Percentiles rank a stretch among this genome's conserved stretches.
These are phyloP conservation scores for Fopius arisanus DNA, from an alignment of 1,140 invertebrate species.

Conservation along the genomic window DNA sequence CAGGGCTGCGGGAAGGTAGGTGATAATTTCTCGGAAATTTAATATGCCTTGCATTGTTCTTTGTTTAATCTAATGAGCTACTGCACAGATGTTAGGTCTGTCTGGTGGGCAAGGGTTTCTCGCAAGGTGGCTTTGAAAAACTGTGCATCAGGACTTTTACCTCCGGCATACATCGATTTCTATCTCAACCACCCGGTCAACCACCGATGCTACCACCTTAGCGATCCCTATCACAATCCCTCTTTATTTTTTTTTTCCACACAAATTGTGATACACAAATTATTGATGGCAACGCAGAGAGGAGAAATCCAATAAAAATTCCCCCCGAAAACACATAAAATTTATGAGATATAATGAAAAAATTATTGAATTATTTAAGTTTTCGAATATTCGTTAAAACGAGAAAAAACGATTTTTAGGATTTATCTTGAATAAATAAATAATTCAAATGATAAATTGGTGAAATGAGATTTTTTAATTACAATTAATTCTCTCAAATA, in stretches of 20 bases:
- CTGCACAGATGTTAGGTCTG: neutral
- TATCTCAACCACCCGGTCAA: neutral
- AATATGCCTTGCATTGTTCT: neutral
- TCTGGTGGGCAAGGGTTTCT: neutral
- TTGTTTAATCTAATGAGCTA: slow-evolving; percentile 1
- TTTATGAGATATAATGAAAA: too few relatives aligned
- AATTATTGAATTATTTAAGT: too few relatives aligned
- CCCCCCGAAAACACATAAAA: too few relatives aligned
- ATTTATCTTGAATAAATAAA: too few relatives aligned
- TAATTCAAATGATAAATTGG: too few relatives aligned
- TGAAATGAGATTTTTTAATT: too few relatives aligned
- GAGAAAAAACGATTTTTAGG: too few relatives aligned
- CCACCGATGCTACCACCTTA: neutral
- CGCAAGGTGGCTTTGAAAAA: slow-evolving; percentile 1
- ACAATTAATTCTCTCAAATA: too few relatives aligned
- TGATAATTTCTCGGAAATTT: neutral
- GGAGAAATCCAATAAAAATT: too few relatives aligned
- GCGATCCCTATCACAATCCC: neutral
- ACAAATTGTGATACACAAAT: neutral
- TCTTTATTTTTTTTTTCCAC: neutral
- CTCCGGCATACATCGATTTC: slow-evolving; percentile 4
- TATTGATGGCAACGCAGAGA: neutral
- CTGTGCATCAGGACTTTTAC: neutral
- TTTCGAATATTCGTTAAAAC: too few relatives aligned
- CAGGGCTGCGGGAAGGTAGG: neutral